Conservation (phyloP, 2,888 invertebrate genomes). For the Tyria jacobaeae region DNA sequence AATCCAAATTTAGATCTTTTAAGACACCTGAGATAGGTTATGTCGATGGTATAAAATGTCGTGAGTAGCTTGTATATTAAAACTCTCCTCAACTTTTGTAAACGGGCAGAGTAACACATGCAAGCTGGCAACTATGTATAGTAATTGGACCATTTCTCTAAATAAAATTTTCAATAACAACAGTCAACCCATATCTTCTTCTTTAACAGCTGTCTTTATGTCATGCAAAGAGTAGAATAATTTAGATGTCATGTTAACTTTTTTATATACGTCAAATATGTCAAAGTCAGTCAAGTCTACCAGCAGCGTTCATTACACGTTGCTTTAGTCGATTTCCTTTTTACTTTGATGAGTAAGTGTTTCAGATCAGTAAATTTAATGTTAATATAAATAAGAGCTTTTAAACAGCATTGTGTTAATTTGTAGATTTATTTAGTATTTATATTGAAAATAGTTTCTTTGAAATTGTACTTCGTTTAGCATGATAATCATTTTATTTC, state of each 20-base stretch:
- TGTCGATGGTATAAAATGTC: conserved; percentile 96
- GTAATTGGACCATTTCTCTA: conserved; percentile 89
- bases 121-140: conserved; percentile 91
- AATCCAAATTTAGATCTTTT: conserved; percentile 82
- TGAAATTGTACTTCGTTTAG: too few relatives aligned
- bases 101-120: conserved; percentile 96
- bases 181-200: conserved; percentile 65
- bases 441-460: not conserved
- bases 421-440: not conserved
- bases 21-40: conserved; percentile 93
- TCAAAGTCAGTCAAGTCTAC: not conserved
- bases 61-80: conserved; percentile 99
- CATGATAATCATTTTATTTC: conserved; percentile 4
- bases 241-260: conserved; percentile 33
- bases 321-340: not conserved
- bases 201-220: conserved; percentile 22
- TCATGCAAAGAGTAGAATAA: too few relatives aligned
- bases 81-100: conserved; percentile 99
- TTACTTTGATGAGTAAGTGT: not conserved
- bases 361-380: too few relatives aligned
- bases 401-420: not conserved
- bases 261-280: conserved; percentile 21
- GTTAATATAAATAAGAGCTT: too few relatives aligned
- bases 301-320: not conserved
- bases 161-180: conserved; percentile 49